Percentiles rank a stretch among this genome's conserved stretches.
Evolutionary conservation across 53 echinoderm and acorn worm species (phyloP).

Genomic region (Patiria pectinifera): DNA sequence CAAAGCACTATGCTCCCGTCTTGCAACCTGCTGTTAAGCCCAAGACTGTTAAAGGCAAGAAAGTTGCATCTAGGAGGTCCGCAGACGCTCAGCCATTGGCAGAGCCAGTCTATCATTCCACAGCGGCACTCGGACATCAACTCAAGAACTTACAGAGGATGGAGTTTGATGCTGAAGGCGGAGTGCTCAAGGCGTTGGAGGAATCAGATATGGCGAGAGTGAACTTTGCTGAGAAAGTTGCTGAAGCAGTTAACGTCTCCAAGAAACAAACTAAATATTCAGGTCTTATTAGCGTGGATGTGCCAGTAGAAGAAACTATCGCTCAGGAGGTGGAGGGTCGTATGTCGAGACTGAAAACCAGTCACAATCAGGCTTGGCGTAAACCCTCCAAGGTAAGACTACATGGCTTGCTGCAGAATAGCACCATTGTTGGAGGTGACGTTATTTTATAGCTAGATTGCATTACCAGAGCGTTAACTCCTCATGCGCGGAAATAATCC

Average conservation of each 20-base stretch:
- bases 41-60: background rate
- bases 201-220: constrained; percentile 75
- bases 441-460: too few relatives aligned
- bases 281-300: constrained; percentile 83
- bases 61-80: background rate
- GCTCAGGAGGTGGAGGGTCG: constrained; percentile 70
- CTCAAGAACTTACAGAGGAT: constrained; percentile 66
- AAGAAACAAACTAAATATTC: constrained; percentile 82
- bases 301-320: constrained; percentile 74
- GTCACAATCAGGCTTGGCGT: background rate
- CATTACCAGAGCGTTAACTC: too few relatives aligned
- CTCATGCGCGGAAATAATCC: too few relatives aligned
- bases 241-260: constrained; percentile 82
- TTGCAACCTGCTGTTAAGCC: background rate
- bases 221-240: constrained; percentile 73
- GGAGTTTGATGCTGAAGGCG: constrained; percentile 80
- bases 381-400: constrained; percentile 63
- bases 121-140: constrained; percentile 69
- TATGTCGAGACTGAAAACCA: constrained; percentile 50
- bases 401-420: background rate
- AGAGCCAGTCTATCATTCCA: constrained; percentile 78
- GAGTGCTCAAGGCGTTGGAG: constrained; percentile 74
- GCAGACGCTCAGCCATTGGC: constrained; percentile 36
- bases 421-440: too few relatives aligned
- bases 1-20: background rate